Percentiles rank a stretch among this genome's conserved stretches.
These are phyloP conservation scores for Caloenas nicobarica DNA, from an alignment of 2,113 vertebrate genomes.

Conservation along the genomic window DNA sequence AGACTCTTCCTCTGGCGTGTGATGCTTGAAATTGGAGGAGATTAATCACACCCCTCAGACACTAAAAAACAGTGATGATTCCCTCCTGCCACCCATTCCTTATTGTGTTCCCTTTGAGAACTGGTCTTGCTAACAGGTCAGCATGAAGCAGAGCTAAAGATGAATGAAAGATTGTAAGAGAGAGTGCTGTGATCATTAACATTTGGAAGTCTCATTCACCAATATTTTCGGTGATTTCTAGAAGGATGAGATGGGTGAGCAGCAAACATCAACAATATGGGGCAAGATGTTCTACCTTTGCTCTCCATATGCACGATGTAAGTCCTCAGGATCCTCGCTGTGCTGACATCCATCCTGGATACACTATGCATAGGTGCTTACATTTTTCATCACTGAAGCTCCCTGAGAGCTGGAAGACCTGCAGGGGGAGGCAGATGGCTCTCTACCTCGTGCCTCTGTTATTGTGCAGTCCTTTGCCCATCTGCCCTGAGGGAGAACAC, in stretches of 20 bases:
- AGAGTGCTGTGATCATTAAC: background rate
- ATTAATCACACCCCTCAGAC: background rate
- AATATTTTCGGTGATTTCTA: background rate
- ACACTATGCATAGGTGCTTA: background rate
- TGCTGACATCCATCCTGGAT: background rate
- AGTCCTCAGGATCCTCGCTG: background rate
- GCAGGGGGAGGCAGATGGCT: background rate
- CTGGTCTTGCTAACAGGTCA: background rate
- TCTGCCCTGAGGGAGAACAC: background rate
- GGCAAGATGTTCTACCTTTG: background rate
- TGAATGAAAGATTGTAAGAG: background rate
- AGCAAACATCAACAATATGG: background rate
- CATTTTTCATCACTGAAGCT: background rate
- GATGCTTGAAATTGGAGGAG: background rate
- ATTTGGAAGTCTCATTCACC: background rate
- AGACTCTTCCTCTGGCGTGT: background rate
- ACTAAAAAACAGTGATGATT: background rate
- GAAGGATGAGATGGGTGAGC: background rate
- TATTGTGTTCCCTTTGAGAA: background rate
- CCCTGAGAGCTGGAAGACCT: background rate
- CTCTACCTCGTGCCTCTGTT: background rate
- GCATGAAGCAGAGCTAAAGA: background rate
- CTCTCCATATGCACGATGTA: background rate
- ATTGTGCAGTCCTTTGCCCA: background rate
- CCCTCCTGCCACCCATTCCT: background rate